Conservation (phyloP, 2,797 vertebrate species). For the Sparus aurata region DNA sequence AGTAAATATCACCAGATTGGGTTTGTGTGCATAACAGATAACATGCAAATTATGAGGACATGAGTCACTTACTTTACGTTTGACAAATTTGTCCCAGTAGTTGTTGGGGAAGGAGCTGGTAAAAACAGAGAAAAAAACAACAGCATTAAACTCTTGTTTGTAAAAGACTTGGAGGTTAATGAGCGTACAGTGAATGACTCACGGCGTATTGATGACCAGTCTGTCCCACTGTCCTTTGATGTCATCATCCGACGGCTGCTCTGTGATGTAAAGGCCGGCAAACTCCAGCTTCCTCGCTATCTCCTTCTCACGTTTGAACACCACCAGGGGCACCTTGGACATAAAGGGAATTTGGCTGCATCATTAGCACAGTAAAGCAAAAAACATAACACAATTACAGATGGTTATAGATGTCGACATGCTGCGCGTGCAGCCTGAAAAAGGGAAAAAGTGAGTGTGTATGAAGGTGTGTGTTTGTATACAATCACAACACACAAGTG, state of each 20-base stretch:
- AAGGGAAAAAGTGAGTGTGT: background rate
- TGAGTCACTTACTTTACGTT: slow-evolving; percentile 92
- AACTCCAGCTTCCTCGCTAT: slow-evolving; percentile 98
- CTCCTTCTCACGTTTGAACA: slow-evolving; percentile 99
- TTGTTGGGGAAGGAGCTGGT: slow-evolving; percentile 97
- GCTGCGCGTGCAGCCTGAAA: background rate
- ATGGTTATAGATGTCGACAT: background rate
- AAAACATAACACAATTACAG: background rate
- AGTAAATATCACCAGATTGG: background rate
- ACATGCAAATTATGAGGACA: background rate
- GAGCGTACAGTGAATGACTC: slow-evolving; percentile 70
- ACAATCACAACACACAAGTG: background rate
- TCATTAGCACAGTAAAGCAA: background rate
- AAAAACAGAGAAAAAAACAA: slow-evolving; percentile 55
- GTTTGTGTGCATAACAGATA: slow-evolving; percentile 40
- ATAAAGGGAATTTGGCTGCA: slow-evolving; percentile 9
- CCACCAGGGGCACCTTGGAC: slow-evolving; percentile 94
- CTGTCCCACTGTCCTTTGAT: slow-evolving; percentile 99
- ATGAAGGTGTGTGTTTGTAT: background rate
- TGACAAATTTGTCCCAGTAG: slow-evolving; percentile 99
- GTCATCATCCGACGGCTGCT: slow-evolving; percentile 98
- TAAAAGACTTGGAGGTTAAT: background rate
- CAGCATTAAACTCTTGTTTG: background rate
- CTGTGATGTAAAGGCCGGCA: slow-evolving; percentile 98
- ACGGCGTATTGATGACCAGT: slow-evolving; percentile 98